Conservation (phyloP, 2,888 invertebrate species). For the Ommatoiulus sabulosus region DNA sequence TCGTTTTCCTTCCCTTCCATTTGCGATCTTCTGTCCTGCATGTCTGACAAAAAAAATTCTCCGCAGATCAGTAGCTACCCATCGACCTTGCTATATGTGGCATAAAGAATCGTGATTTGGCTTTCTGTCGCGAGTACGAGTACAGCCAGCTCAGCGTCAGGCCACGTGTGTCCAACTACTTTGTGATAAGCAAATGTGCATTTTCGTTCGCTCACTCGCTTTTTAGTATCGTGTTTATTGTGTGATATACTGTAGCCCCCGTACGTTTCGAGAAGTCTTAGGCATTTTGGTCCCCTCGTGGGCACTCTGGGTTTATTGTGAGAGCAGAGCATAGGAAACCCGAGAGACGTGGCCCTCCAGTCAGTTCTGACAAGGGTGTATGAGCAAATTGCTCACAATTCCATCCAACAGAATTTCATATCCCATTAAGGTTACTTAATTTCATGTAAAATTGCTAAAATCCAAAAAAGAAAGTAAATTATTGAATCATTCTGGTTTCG, state of each 20-base stretch:
- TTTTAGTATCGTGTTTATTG: background rate
- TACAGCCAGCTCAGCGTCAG: background rate
- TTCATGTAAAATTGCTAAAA: no score
- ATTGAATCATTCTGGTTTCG: no score
- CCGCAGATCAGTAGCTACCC: background rate
- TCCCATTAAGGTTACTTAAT: no score
- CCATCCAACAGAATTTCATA: no score
- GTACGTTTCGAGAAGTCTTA: background rate
- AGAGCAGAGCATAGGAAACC: background rate
- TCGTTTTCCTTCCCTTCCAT: background rate
- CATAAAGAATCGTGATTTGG: background rate
- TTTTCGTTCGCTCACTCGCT: background rate
- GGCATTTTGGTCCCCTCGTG: background rate
- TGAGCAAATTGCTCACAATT: no score
- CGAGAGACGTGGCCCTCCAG: background rate
- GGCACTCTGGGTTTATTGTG: background rate
- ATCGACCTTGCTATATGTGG: background rate
- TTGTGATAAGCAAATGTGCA: background rate
- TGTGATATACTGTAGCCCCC: background rate
- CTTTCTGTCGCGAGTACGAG: background rate
- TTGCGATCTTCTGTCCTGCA: background rate
- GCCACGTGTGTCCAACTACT: background rate
- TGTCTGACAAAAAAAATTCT: background rate
- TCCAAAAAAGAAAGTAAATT: no score
- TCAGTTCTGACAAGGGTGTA: no score